Conservation (phyloP, 2,797 vertebrate genomes). For the Hydrolagus colliei region DNA sequence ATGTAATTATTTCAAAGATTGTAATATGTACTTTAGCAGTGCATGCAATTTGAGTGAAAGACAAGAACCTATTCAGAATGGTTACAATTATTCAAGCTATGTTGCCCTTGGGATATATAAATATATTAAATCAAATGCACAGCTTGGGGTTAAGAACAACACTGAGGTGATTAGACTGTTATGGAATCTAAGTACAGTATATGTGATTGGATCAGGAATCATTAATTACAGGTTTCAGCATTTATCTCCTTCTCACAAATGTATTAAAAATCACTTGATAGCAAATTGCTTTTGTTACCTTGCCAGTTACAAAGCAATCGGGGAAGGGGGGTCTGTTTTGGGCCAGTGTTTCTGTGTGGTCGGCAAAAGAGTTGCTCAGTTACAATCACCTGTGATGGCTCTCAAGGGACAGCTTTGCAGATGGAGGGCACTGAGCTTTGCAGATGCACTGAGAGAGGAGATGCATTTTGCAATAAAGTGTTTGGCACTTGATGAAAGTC, state of each 20-base stretch:
- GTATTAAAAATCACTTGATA: neutral
- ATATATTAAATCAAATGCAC: neutral
- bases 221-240: neutral
- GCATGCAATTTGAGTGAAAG: neutral
- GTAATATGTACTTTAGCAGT: neutral
- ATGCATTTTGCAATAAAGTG: neutral
- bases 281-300: neutral
- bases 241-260: neutral
- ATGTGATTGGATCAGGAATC: neutral
- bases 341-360: neutral
- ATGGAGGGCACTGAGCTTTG: neutral
- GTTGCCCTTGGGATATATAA: no score
- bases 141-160: neutral
- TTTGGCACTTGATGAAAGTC: neutral
- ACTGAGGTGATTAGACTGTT: neutral
- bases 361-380: neutral
- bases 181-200: neutral
- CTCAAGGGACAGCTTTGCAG: neutral
- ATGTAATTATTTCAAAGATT: neutral
- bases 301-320: neutral
- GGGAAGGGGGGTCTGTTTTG: neutral
- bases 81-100: neutral
- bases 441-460: neutral
- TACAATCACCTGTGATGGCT: neutral
- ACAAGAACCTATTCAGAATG: neutral